Percentiles rank a stretch among this genome's conserved stretches.
phyloP scores from a whole-genome alignment of 2,888 invertebrate species.

The Erebia ligea region DNA sequence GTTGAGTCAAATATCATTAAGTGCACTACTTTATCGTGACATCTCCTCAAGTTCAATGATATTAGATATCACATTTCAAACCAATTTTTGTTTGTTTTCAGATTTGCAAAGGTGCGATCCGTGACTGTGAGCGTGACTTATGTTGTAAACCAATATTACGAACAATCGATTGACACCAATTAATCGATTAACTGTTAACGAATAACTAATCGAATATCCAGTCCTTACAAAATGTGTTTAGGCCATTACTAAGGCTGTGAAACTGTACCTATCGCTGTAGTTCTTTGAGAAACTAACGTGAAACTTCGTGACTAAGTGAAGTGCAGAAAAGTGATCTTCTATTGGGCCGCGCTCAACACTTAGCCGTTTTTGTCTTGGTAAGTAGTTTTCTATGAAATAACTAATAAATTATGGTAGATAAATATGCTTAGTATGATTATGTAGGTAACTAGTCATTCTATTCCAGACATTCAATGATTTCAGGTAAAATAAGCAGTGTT shows the following conservation, averaged over 20 bases:
- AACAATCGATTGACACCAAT: slow-evolving; percentile 41
- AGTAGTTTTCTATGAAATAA: slow-evolving; percentile 38
- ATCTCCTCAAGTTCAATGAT: not conserved
- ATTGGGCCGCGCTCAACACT: slow-evolving; percentile 38
- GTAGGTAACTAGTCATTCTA: slow-evolving; percentile 29
- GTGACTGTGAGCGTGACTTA: slow-evolving; percentile 48
- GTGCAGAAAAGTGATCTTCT: slow-evolving; percentile 36
- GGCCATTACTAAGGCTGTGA: slow-evolving; percentile 35
- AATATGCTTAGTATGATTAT: too few relatives aligned
- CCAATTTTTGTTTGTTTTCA: slow-evolving; percentile 14
- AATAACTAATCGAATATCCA: slow-evolving; percentile 37
- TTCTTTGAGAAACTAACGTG: slow-evolving; percentile 29
- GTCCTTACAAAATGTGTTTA: slow-evolving; percentile 36
- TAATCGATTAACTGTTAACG: slow-evolving; percentile 41
- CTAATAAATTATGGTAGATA: not conserved
- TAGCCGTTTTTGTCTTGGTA: slow-evolving; percentile 42
- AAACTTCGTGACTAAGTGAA: slow-evolving; percentile 28
- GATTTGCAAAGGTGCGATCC: slow-evolving; percentile 48
- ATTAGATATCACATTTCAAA: not conserved
- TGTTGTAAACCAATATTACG: slow-evolving; percentile 42
- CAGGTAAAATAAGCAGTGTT: too few relatives aligned
- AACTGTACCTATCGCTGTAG: slow-evolving; percentile 35
- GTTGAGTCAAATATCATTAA: too few relatives aligned
- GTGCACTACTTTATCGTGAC: not conserved
- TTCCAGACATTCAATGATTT: not conserved